A percentile compares a stretch with the other conserved stretches of the same genome.
These are phyloP conservation scores for Trilocha varians DNA, from an alignment of 2,888 invertebrate species.

Conservation along the genomic window DNA sequence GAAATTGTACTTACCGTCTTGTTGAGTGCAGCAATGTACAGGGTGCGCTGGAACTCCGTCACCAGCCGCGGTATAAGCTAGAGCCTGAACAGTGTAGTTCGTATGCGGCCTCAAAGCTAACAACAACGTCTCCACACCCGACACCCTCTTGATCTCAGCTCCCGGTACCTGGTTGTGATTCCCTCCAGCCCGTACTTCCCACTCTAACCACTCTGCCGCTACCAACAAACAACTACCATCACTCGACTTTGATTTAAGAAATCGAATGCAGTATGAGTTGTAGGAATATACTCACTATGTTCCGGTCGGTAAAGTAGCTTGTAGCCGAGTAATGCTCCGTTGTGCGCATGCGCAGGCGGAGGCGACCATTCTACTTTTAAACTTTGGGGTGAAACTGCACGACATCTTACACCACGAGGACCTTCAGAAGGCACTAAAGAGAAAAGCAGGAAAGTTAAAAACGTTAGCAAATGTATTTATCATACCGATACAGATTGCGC, in stretches of 20 bases:
- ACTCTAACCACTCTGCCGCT: constrained; percentile 67
- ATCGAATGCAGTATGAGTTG: too few relatives aligned
- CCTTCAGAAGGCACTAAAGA: constrained; percentile 82
- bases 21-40: constrained; percentile 86
- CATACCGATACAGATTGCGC: not conserved
- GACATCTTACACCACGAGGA: constrained; percentile 82
- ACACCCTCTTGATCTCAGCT: constrained; percentile 84
- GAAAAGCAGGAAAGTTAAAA: not conserved
- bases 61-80: constrained; percentile 89
- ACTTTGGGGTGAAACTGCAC: constrained; percentile 84
- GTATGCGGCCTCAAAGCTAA: constrained; percentile 87
- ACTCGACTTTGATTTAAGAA: constrained; percentile 52
- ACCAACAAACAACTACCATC: constrained; percentile 69
- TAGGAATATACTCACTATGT: constrained; percentile 49
- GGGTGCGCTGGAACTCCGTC: constrained; percentile 86
- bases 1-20: constrained; percentile 79
- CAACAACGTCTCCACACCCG: constrained; percentile 84
- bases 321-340: constrained; percentile 86
- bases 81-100: constrained; percentile 89
- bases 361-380: constrained; percentile 86
- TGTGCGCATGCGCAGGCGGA: constrained; percentile 80
- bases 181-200: constrained; percentile 55
- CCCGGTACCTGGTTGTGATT: constrained; percentile 39
- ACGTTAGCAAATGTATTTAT: too few relatives aligned
- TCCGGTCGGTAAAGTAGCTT: constrained; percentile 86